Conservation (phyloP, 2,888 invertebrate genomes). For the Chaetogeoica ovagalla region DNA sequence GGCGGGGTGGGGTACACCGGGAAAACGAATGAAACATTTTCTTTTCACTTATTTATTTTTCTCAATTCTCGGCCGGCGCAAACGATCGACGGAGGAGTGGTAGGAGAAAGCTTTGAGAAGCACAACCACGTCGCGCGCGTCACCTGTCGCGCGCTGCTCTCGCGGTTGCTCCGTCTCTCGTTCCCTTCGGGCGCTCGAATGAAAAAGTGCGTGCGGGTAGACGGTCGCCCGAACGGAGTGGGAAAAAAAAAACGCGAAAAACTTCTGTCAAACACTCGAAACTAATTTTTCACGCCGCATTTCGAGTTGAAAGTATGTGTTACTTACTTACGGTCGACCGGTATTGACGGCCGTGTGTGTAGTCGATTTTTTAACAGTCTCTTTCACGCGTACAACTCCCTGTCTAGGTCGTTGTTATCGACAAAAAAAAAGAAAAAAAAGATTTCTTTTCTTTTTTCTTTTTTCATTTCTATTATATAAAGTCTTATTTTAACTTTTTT, state of each 20-base stretch:
- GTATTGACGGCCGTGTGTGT: not conserved
- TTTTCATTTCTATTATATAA: too few relatives aligned
- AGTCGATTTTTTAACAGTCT: not conserved
- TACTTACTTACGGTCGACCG: not conserved
- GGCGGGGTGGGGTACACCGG: not conserved
- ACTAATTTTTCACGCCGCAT: conserved; percentile 19
- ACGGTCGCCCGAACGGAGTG: not conserved
- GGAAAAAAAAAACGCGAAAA: not conserved
- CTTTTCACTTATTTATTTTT: not conserved
- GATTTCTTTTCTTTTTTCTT: too few relatives aligned
- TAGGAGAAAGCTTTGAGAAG: conserved; percentile 1
- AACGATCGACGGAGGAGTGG: not conserved
- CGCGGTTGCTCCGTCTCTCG: not conserved
- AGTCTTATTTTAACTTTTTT: too few relatives aligned
- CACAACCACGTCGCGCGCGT: not conserved
- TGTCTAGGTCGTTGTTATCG: too few relatives aligned
- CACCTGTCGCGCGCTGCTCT: conserved; percentile 13
- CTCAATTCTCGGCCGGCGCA: not conserved
- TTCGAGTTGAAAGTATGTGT: conserved; percentile 13
- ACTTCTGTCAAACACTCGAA: not conserved
- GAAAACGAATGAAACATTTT: not conserved
- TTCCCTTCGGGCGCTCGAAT: not conserved
- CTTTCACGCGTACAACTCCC: too few relatives aligned
- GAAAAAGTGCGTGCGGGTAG: not conserved
- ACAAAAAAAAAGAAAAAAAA: too few relatives aligned